Evolutionary conservation across 2,797 vertebrate genomes (phyloP), one percentile per base, ranked within the genome.

Genomic region (Darevskia mixta): DNA sequence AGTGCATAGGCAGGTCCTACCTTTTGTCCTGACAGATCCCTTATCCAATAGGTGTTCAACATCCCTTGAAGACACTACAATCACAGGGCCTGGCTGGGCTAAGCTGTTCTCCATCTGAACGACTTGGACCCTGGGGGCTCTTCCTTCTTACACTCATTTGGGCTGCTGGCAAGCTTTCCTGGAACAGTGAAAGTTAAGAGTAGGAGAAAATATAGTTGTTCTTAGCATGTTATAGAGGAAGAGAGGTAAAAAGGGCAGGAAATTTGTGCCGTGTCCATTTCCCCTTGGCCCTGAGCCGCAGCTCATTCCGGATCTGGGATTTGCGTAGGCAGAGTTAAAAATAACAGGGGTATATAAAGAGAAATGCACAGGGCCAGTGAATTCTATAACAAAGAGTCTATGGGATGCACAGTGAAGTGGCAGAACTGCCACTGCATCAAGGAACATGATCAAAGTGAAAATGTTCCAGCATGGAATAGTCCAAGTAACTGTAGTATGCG

Each of bases 291-390:
- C 91, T 66, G 11, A 89, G 97, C 97, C 88, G 93, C 94, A 86
- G 96, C 94, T 96, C 95, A 95, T 95, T 97, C 96, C 96, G 98
- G 98, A 98, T 96, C 96, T 94, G 95, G 92, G 96, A 97, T 97
- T 96, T 98, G 97, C 98, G 97, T 98, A 98, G 96, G 96, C 97
- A 94, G 94, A 91, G 96, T 96, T 98, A 98, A 98, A 98, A 98
- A 98, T 98, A 98, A 96, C 96, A 92, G 23, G 95, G 94, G 97
- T 98, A 98, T 98, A 98, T 97, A 98, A 95, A 90, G 94, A 95
- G 85, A 90, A 91, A 91, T 29, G 0, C 86, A 83, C 86, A 93
- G 89, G 87, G 90, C 90, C 93, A 92, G 0, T 0, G 87, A 92
- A 93, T 90, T 92, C 87, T 0, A 86, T 85, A 91, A 66, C 79